Percentiles rank a stretch among this genome's conserved stretches.
These are phyloP conservation scores for Myrmecophaga tridactyla DNA, from an alignment of 2,113 vertebrate species.

Conservation along the genomic window DNA sequence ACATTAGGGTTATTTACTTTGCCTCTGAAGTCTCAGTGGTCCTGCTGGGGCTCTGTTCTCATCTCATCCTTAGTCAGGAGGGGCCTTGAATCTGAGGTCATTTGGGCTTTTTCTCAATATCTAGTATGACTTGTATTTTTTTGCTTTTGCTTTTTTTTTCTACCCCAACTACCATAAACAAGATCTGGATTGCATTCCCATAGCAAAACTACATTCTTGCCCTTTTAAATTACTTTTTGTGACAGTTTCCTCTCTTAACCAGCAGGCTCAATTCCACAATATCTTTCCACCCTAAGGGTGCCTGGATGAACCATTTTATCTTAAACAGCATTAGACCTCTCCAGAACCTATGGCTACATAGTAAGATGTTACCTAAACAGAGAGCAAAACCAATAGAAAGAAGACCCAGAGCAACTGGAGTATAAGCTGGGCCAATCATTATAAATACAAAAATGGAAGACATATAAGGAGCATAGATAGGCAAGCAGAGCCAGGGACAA, in stretches of 20 bases:
- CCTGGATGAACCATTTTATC: background rate
- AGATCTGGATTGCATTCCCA: background rate
- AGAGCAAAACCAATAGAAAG: background rate
- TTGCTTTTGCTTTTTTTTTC: background rate
- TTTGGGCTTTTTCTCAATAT: background rate
- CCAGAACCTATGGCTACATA: background rate
- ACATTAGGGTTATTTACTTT: background rate
- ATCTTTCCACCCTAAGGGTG: background rate
- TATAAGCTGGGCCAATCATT: background rate
- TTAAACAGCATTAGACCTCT: background rate
- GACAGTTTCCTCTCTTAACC: background rate
- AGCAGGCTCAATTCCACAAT: background rate
- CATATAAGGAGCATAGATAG: background rate
- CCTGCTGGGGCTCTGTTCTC: background rate
- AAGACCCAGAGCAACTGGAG: background rate
- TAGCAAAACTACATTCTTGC: background rate
- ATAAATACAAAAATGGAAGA: background rate
- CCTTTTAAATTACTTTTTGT: background rate
- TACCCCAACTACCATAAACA: background rate
- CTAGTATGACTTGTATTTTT: background rate
- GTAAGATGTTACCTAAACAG: background rate
- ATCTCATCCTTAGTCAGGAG: background rate
- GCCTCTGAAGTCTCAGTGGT: background rate
- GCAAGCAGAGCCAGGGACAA: background rate
- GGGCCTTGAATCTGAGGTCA: background rate